Evolutionary conservation across 2,888 invertebrate species (phyloP).

Genomic region (Amorpha juglandis): DNA sequence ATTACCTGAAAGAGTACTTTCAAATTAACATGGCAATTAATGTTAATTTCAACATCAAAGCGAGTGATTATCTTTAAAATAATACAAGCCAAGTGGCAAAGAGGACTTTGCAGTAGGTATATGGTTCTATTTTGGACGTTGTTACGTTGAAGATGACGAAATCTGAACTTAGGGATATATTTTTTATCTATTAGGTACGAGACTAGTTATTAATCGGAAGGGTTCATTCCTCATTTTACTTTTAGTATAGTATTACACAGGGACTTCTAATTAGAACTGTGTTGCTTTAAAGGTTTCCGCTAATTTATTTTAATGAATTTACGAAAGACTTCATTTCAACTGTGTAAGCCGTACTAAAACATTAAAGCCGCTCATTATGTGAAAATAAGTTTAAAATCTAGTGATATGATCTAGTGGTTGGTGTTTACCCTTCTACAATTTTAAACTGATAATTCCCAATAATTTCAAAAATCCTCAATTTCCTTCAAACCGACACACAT

Average conservation of each 20-base stretch:
- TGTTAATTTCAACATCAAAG: slow-evolving; percentile 41
- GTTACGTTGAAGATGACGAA: too few relatives aligned
- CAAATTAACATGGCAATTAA: slow-evolving; percentile 36
- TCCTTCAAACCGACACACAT: too few relatives aligned
- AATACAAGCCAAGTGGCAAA: slow-evolving; percentile 9
- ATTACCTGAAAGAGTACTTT: slow-evolving; percentile 38
- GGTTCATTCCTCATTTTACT: too few relatives aligned
- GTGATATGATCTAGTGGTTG: too few relatives aligned
- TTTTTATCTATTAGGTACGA: too few relatives aligned
- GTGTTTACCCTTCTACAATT: too few relatives aligned
- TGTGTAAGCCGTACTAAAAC: not conserved
- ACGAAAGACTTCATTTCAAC: not conserved
- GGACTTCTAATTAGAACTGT: not conserved
- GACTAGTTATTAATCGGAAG: too few relatives aligned
- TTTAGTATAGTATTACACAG: not conserved
- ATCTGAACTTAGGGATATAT: too few relatives aligned
- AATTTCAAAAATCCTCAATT: too few relatives aligned
- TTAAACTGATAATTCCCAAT: too few relatives aligned
- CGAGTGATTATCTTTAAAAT: slow-evolving; percentile 26
- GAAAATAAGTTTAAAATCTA: not conserved
- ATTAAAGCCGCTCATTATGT: slow-evolving; percentile 10
- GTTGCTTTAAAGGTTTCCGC: not conserved
- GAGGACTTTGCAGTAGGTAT: slow-evolving; percentile 8
- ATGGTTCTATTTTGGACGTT: not conserved
- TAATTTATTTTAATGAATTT: not conserved